Conservation (phyloP, 2,113 vertebrate species). For the Deroptyus accipitrinus region DNA sequence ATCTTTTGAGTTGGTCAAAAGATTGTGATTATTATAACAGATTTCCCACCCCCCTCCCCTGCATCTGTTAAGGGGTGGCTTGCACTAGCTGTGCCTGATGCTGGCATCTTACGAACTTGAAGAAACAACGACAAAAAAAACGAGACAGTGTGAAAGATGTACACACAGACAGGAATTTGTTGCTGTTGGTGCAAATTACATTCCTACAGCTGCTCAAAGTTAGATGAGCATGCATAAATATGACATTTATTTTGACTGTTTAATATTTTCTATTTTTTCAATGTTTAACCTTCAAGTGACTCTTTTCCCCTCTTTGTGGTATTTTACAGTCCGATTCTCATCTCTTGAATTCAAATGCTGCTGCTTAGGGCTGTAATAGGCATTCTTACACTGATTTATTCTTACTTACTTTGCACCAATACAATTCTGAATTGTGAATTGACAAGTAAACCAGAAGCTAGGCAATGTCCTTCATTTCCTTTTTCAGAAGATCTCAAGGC, state of each 20-base stretch:
- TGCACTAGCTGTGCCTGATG: neutral
- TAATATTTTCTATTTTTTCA: neutral
- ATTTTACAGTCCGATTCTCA: neutral
- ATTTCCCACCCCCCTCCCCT: neutral
- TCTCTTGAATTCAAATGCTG: neutral
- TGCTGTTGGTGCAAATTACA: neutral
- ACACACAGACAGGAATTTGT: neutral
- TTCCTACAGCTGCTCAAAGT: neutral
- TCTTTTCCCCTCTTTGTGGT: neutral
- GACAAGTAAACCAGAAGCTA: neutral
- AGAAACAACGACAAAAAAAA: neutral
- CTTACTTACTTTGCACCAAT: neutral
- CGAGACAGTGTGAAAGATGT: neutral
- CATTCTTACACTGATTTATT: neutral
- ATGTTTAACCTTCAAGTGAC: neutral
- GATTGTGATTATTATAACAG: neutral
- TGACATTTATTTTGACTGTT: neutral
- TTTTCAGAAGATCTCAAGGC: neutral
- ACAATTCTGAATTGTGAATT: neutral
- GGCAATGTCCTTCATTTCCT: neutral
- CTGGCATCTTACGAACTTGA: neutral
- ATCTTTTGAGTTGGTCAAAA: neutral
- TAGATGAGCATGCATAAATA: neutral
- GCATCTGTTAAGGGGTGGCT: neutral
- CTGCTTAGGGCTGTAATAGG: neutral